phyloP scores from a whole-genome alignment of 2,888 invertebrate genomes.

The Ditula angustiorana region DNA sequence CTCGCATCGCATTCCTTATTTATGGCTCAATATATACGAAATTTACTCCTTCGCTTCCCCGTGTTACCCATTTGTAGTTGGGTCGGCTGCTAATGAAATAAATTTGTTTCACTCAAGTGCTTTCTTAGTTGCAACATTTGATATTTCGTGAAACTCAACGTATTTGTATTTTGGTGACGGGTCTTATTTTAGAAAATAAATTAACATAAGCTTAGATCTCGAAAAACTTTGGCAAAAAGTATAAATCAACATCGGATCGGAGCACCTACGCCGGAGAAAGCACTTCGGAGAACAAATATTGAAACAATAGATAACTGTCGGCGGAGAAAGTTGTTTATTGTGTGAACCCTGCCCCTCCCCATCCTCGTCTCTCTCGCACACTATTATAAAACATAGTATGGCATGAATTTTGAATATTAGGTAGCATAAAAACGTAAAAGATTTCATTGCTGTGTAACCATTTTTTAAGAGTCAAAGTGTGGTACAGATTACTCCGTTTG shows the following conservation, averaged over 20 bases:
- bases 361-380: too few species aligned
- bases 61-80: not conserved
- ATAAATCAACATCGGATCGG: constrained; percentile 2
- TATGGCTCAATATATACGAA: not conserved
- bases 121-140: not conserved
- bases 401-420: too few species aligned
- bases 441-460: too few species aligned
- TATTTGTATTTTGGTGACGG: not conserved
- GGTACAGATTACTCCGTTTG: too few species aligned
- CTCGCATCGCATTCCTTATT: not conserved
- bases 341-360: not conserved
- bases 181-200: not conserved
- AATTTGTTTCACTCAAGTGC: not conserved
- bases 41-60: not conserved
- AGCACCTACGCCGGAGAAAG: not conserved
- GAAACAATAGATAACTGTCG: constrained; percentile 9
- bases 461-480: too few species aligned
- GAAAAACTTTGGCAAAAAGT: not conserved
- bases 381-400: too few species aligned
- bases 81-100: not conserved
- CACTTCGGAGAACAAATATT: constrained; percentile 15
- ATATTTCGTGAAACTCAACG: not conserved
- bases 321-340: constrained; percentile 11
- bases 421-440: too few species aligned
- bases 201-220: not conserved